These are phyloP conservation scores for Chrysochloris asiatica DNA, from an alignment of 2,113 vertebrate species.

Conservation along the genomic window DNA sequence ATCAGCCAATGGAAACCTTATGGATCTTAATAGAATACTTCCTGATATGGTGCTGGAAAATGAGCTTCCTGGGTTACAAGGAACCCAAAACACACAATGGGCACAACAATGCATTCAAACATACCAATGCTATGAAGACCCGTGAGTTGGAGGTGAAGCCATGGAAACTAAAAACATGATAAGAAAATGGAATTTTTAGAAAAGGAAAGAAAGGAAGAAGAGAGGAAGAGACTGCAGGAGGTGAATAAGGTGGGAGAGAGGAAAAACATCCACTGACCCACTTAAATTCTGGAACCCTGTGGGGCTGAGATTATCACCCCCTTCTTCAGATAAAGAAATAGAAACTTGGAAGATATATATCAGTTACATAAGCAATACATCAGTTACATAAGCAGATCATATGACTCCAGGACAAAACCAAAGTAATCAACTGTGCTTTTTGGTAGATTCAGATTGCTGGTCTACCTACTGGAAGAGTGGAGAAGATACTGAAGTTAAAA, in stretches of 20 bases:
- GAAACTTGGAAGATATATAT: not conserved
- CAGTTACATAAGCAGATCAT: too few species aligned
- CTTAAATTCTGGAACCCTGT: not conserved
- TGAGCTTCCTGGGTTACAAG: not conserved
- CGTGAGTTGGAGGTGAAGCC: too few species aligned
- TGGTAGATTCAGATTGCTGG: not conserved
- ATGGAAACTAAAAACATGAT: not conserved
- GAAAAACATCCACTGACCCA: not conserved
- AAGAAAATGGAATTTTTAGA: not conserved
- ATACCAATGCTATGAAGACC: too few species aligned
- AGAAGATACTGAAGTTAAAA: not conserved
- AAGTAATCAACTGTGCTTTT: too few species aligned
- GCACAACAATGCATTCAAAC: not conserved
- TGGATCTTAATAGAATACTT: not conserved
- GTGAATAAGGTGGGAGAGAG: not conserved
- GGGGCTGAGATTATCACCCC: not conserved
- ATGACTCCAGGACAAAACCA: too few species aligned
- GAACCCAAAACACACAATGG: not conserved
- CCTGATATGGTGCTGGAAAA: not conserved
- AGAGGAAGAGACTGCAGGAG: not conserved
- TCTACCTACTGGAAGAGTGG: not conserved
- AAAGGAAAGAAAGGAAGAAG: not conserved
- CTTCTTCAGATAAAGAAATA: not conserved
- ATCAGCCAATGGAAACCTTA: not conserved
- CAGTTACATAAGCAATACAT: not conserved